A percentile compares a stretch with the other conserved stretches of the same genome.
phyloP scores from a whole-genome alignment of 2,113 vertebrate genomes.

The Oxygymnocypris stewartii region DNA sequence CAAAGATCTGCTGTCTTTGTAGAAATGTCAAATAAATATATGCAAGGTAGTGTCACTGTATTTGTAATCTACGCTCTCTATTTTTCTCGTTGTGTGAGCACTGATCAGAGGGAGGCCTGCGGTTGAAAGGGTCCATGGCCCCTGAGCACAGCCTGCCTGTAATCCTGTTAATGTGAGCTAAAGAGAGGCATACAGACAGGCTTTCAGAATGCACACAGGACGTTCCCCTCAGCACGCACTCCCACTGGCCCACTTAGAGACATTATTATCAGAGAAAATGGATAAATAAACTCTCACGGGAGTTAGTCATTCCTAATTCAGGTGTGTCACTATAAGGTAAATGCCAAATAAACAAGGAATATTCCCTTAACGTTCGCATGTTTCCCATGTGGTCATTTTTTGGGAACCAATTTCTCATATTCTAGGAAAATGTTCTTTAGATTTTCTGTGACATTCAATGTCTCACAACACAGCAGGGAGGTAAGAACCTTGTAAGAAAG shows the following conservation, averaged over 20 bases:
- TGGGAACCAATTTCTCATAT: not conserved
- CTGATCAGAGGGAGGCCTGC: constrained; percentile 49
- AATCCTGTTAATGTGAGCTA: constrained; percentile 63
- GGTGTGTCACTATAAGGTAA: not conserved
- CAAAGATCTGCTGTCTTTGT: not conserved
- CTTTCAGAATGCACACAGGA: constrained; percentile 46
- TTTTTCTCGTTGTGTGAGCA: constrained; percentile 49
- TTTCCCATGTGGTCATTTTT: not conserved
- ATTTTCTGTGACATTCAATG: not conserved
- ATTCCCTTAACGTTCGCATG: not conserved
- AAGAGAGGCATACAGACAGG: constrained; percentile 50
- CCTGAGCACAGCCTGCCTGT: constrained; percentile 54
- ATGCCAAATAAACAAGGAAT: not conserved
- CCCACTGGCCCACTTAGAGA: constrained; percentile 43
- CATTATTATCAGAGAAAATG: not conserved
- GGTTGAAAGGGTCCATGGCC: constrained; percentile 48
- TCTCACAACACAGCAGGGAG: not conserved
- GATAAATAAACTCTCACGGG: not conserved
- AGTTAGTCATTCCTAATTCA: not conserved
- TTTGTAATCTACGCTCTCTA: constrained; percentile 37
- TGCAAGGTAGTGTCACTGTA: constrained; percentile 7
- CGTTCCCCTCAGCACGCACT: constrained; percentile 46
- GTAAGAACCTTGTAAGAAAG: not conserved
- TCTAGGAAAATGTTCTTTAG: not conserved
- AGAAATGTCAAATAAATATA: constrained; percentile 10